Percentiles rank a stretch among this genome's conserved stretches.
phyloP scores from a whole-genome alignment of 2,797 vertebrate genomes.

The Myotis pilosus region DNA sequence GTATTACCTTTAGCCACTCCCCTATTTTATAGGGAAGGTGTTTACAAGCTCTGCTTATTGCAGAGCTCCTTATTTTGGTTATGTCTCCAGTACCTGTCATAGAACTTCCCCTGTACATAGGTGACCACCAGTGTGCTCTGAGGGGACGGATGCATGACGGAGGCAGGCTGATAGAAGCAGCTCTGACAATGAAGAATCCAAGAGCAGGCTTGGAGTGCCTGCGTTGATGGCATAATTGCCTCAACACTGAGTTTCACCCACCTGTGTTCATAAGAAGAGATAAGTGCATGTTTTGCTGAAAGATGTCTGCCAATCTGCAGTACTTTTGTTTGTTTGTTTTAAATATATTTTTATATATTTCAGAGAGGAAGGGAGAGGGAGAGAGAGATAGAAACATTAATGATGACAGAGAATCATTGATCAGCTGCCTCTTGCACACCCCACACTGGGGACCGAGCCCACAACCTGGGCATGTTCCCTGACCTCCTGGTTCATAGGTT shows the following conservation, averaged over 20 bases:
- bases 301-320: background rate
- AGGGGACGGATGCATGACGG: background rate
- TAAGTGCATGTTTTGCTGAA: background rate
- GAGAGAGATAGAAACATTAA: too few species aligned
- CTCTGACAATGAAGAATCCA: background rate
- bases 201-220: background rate
- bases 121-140: rapidly evolving
- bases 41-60: background rate
- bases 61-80: background rate
- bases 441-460: too few species aligned
- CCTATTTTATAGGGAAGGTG: background rate
- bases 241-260: background rate
- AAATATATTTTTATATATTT: too few species aligned
- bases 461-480: too few species aligned
- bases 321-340: too few species aligned
- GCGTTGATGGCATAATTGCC: background rate
- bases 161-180: background rate
- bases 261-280: background rate
- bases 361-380: too few species aligned
- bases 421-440: too few species aligned
- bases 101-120: background rate
- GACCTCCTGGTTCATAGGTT: too few species aligned
- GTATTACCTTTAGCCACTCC: background rate
- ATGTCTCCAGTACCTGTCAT: background rate
- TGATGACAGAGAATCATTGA: too few species aligned